Evolutionary conservation across 2,888 invertebrate species (phyloP).

Genomic region (Sarcophaga subvicina): DNA sequence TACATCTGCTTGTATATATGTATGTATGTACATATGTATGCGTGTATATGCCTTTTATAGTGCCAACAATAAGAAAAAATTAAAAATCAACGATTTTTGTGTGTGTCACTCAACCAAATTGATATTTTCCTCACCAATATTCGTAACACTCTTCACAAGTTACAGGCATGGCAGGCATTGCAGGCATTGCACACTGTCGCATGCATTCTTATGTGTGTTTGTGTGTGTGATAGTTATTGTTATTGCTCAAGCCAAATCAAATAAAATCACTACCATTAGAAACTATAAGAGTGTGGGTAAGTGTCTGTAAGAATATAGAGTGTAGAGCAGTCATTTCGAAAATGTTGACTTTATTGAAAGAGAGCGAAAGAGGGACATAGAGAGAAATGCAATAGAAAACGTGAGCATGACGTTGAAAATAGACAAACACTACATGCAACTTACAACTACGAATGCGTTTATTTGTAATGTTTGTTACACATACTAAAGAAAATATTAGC

Average conservation of each 20-base stretch:
- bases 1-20: background rate
- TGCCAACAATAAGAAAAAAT: background rate
- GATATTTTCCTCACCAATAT: background rate
- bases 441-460: slow-evolving; percentile 1
- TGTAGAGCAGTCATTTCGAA: slow-evolving; percentile 13
- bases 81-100: slow-evolving; percentile 23
- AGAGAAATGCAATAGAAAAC: slow-evolving; percentile 54
- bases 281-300: background rate
- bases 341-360: slow-evolving; percentile 52
- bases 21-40: background rate
- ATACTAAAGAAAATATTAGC: background rate
- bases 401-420: slow-evolving; percentile 45
- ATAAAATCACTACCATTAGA: background rate
- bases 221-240: background rate
- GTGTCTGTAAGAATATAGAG: background rate
- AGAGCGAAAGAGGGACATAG: slow-evolving; percentile 21
- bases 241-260: background rate
- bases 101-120: slow-evolving; percentile 19
- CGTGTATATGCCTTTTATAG: background rate
- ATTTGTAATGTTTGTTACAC: background rate
- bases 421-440: background rate
- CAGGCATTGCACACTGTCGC: background rate
- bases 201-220: background rate
- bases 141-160: background rate
- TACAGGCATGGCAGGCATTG: background rate